Base-by-base conservation (phyloP, 2,797 vertebrate species). In the Sebastes jordani region DNA sequence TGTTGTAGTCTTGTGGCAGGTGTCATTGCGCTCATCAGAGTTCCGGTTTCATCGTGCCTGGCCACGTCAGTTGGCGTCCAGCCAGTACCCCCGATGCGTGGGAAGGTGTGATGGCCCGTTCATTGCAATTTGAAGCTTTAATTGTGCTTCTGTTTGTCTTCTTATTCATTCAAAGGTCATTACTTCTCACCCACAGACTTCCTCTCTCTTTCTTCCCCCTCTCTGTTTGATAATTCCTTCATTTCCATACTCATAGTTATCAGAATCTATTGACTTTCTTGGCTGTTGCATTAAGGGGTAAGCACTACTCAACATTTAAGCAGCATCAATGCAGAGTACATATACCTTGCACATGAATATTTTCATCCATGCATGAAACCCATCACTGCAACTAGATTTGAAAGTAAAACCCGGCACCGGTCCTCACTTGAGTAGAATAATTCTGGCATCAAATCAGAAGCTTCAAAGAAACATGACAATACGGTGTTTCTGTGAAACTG, bases 41-140 rank as follows among this genome's bases (percentile, higher is more conserved):
- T 42, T 42, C 38, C 13, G 13, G 38, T 42, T 42, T 0, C 38
- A 42, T 42, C 5, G 13, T 0, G 38, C 38, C 38, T 42, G 13
- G 38, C 13, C 38, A 14, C 13, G 38, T 42, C 38, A 14, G 38
- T 42, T 13, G 13, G 38, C 2, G 5, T 42, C 38, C 38, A 0
- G 13, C 38, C 38, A 0, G 38, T 16, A 6, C 4, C 13, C 5
- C 38, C 38, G 38, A 42, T 0, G 5, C 0, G 27, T 1, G 13
- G 36, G 13, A 38, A 14, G 46, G 18, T 49, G 16, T 0, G 18
- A 18, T 0, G 7, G 46, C 46, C 16, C 7, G 18, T 49, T 49
- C 23, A 25, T 7, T 11, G n/a, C 1, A 4, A 4, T 4, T 18
- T 49, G 46, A 7, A 42, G 38, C 38, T 6, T 42, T 42, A 42